Base-by-base conservation (phyloP, 2,888 invertebrate species). In the Xanthostigma xanthostigma region DNA sequence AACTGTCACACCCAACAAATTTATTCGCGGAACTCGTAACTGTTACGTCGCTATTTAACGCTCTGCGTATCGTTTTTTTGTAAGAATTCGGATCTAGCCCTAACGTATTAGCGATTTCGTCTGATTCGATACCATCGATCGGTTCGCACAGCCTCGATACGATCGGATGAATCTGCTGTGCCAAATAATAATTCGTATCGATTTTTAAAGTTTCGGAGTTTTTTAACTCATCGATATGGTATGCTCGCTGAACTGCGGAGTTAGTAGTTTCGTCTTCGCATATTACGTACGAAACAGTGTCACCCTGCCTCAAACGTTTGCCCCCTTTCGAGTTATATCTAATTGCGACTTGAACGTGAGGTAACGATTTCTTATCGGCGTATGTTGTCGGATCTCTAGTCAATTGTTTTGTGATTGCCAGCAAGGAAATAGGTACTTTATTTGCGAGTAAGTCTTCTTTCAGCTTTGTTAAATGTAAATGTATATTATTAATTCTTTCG, bases 141-240 rank as follows among this genome's bases (percentile, higher is more conserved):
- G 96, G 96, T 54, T 94, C 94, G 62, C 93, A 92, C 61, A 99
- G 81, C 55, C 98, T 78, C 34, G 90, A 82, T 52, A 97, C 84
- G 0, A 99, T 95, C 0, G 98, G 98, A 65, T 95, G 94, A 41
- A 99, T 78, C 71, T 99, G 98, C 61, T 93, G 87, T 0, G 88
- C 78, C 55, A 98, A 71, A 68, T 99, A 99, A 68, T 98, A 98
- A 55, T 82, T 78, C 2, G 76, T 75, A 65, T 98, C 98, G 3
- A 90, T 73, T 64, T 82, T 83, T 2, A 91, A 68, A 41, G 66
- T 65, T 11, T 63, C 59, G 45, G 81, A 79, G 55, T 75, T 79
- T 62, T 87, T 85, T 38, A 92, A 64, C 64, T 98, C 97, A 54
- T 93, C 92, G 44, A 90, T 74, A 63, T 95, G 94, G 64, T 97